Conservation (phyloP, 92 coral and sea anemone genomes). For the Isaurus tuberculatus region DNA sequence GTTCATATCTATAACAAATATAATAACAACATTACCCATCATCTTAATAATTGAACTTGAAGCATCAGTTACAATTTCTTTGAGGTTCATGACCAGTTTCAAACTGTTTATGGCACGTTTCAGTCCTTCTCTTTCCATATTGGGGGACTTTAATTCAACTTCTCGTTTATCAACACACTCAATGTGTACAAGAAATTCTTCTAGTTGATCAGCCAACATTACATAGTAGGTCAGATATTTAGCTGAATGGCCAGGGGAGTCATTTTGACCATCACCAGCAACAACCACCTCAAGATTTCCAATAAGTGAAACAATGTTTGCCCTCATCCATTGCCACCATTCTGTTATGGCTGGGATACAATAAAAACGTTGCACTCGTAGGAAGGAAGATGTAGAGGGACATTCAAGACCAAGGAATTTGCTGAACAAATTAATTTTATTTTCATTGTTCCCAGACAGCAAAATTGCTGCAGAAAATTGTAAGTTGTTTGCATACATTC, state of each 20-base stretch:
- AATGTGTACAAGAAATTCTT: slow-evolving; percentile 17
- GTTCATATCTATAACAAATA: not conserved
- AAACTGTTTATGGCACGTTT: slow-evolving; percentile 7
- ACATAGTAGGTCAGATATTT: slow-evolving; percentile 17
- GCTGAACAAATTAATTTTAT: not conserved
- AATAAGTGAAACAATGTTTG: slow-evolving; percentile 2
- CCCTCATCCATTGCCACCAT: slow-evolving; percentile 34
- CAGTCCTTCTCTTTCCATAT: slow-evolving; percentile 38
- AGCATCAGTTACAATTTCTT: slow-evolving; percentile 36
- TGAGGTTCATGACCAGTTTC: not conserved
- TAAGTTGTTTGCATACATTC: not conserved
- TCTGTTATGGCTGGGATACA: slow-evolving; percentile 14
- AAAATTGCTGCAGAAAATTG: not conserved
- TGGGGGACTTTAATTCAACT: slow-evolving; percentile 25
- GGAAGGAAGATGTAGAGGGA: not conserved
- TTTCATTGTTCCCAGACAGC: not conserved
- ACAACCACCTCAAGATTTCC: slow-evolving; percentile 18
- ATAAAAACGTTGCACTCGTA: not conserved
- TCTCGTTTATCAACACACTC: slow-evolving; percentile 31
- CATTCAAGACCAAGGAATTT: not conserved
- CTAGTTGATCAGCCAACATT: not conserved
- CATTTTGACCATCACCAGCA: slow-evolving; percentile 29
- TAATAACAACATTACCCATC: not conserved
- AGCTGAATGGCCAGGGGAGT: slow-evolving; percentile 26
- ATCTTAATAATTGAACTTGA: slow-evolving; percentile 33